Evolutionary conservation across 2,888 invertebrate genomes (phyloP).

Genomic region (Acronicta psi): DNA sequence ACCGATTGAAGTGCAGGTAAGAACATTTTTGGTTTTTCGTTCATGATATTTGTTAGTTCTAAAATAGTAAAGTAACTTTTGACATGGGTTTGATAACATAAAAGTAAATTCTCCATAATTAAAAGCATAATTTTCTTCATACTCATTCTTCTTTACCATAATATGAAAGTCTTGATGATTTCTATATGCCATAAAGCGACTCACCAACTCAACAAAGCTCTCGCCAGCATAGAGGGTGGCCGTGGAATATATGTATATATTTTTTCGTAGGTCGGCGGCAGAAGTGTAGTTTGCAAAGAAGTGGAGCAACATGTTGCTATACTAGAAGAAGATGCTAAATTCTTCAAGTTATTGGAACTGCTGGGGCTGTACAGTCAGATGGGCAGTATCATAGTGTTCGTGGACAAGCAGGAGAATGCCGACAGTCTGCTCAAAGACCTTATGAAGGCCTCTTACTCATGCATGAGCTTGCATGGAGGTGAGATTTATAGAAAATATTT

Average conservation of each 20-base stretch:
- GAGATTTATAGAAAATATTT: slow-evolving; percentile 50
- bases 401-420: slow-evolving; percentile 99
- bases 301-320: slow-evolving; percentile 98
- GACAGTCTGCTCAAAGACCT: slow-evolving; percentile 97
- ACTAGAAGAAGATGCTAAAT: slow-evolving; percentile 98
- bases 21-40: neutral
- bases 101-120: neutral
- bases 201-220: too few relatives aligned
- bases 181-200: too few relatives aligned
- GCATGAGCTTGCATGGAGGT: slow-evolving; percentile 98
- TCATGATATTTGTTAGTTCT: too few relatives aligned
- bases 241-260: too few relatives aligned
- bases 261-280: slow-evolving; percentile 93
- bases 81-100: neutral
- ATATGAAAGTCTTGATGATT: too few relatives aligned
- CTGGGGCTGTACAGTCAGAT: slow-evolving; percentile 97
- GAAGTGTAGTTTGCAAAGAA: slow-evolving; percentile 99
- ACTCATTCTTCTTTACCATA: too few relatives aligned
- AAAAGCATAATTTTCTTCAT: too few relatives aligned
- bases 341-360: slow-evolving; percentile 98
- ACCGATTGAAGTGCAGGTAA: slow-evolving; percentile 97
- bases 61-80: neutral
- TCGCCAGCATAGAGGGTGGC: too few relatives aligned
- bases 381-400: slow-evolving; percentile 98
- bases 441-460: slow-evolving; percentile 98